Conservation (phyloP, 1,140 invertebrate genomes). For the Drosophila subobscura region DNA sequence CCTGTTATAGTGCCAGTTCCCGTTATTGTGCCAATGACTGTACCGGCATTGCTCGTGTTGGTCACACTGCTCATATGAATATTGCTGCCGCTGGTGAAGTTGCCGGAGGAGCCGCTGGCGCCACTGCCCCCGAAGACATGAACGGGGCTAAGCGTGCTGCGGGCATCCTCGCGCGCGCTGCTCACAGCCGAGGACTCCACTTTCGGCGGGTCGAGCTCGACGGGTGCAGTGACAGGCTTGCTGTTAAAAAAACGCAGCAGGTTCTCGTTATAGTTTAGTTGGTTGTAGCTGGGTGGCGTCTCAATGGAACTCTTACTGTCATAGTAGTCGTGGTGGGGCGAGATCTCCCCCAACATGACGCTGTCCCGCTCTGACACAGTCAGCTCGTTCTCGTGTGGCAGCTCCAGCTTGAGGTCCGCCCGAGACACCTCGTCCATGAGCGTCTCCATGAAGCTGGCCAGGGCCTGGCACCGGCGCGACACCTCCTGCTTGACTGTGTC, state of each 20-base stretch:
- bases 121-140: conserved; percentile 84
- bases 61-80: conserved; percentile 84
- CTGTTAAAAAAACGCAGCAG: conserved; percentile 93
- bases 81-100: conserved; percentile 85
- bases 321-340: conserved; percentile 90
- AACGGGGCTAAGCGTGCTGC: conserved; percentile 67
- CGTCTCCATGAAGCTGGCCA: conserved; percentile 90
- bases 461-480: conserved; percentile 88
- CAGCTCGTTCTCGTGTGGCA: conserved; percentile 85
- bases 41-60: conserved; percentile 74
- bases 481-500: conserved; percentile 87
- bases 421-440: conserved; percentile 87
- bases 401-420: conserved; percentile 85
- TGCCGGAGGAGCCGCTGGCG: conserved; percentile 86
- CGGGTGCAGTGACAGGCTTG: conserved; percentile 87
- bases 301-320: conserved; percentile 92
- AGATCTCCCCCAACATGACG: conserved; percentile 93
- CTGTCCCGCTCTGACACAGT: conserved; percentile 90
- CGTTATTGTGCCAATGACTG: conserved; percentile 55
- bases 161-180: conserved; percentile 55
- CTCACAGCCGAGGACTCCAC: conserved; percentile 69
- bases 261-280: conserved; percentile 94
- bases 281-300: conserved; percentile 92
- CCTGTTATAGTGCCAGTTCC: conserved; percentile 12
- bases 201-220: conserved; percentile 82